Evolutionary conservation across 1,140 invertebrate genomes (phyloP).

Genomic region (Drosophila nasuta): DNA sequence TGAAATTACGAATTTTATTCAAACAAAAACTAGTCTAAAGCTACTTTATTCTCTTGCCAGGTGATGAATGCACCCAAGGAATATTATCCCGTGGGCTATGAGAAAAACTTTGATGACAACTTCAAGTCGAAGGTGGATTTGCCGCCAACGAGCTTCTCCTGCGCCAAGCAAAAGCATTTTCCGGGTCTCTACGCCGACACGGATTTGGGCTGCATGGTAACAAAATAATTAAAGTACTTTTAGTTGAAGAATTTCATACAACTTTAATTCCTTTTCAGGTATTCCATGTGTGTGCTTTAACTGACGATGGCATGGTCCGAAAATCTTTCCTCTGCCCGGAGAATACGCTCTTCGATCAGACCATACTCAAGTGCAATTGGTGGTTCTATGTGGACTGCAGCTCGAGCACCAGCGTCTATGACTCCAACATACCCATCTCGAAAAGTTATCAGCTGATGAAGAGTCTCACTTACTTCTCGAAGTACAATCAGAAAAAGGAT

Average conservation of each 20-base stretch:
- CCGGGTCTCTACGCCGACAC: slow-evolving; percentile 95
- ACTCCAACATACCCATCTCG: slow-evolving; percentile 95
- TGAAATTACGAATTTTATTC: slow-evolving; percentile 21
- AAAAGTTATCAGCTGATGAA: slow-evolving; percentile 97
- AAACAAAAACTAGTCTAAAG: neutral
- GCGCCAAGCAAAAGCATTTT: slow-evolving; percentile 95
- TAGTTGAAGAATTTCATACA: neutral
- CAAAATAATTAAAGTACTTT: neutral
- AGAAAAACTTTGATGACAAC: slow-evolving; percentile 95
- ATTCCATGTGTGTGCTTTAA: slow-evolving; percentile 95
- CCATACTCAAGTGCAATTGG: slow-evolving; percentile 95
- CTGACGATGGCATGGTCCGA: slow-evolving; percentile 94
- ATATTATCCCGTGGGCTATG: slow-evolving; percentile 94
- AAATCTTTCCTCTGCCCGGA: slow-evolving; percentile 95
- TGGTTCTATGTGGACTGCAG: slow-evolving; percentile 96
- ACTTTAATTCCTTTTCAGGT: slow-evolving; percentile 86
- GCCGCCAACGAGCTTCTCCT: slow-evolving; percentile 94
- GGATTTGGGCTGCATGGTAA: slow-evolving; percentile 95
- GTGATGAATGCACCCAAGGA: slow-evolving; percentile 95
- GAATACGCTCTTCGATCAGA: slow-evolving; percentile 94
- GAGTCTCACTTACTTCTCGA: slow-evolving; percentile 92
- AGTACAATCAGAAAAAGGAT: slow-evolving; percentile 87
- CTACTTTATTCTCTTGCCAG: slow-evolving; percentile 69
- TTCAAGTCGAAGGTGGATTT: slow-evolving; percentile 93
- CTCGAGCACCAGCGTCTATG: slow-evolving; percentile 91